Base-by-base conservation (phyloP, 2,797 vertebrate genomes). In the Setipinna tenuifilis region DNA sequence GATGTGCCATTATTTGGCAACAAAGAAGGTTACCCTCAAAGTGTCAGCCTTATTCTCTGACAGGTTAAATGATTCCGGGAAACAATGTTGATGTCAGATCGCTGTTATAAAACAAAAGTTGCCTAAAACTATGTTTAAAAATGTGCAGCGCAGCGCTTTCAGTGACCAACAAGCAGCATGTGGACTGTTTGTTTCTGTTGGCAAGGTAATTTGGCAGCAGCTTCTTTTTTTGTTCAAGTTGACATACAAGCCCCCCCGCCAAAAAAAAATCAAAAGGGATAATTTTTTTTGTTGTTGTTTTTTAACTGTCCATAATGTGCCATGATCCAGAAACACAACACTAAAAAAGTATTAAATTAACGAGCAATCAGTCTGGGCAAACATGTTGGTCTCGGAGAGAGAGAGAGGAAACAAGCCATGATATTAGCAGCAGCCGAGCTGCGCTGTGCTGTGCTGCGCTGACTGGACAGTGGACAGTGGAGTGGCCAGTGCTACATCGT, bases 51-150 rank as follows among this genome's bases (percentile, higher is more conserved):
- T 92, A 91, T 89, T 89, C 90, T 87, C 91, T 95, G 93, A 94
- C 95, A 94, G 89, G 89, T 86, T 91, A 87, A 91, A 94, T 95
- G 93, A 93, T 88, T 91, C 89, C 92, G 93, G 84, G 71, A 90
- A 48, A 83, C 82, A 23, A 84, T 57, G 87, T 28, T 31, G 68
- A 92, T 91, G 94, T 91, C 92, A 92, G 80, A 83, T 88, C 85
- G 91, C 83, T 86, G 58, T 82, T 84, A 91, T 92, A 91, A 78
- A 10, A n/a, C n/a, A n/a, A 75, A 78, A 87, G 59, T 91, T 86
- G 86, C 82, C 85, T 0, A 81, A n/a, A n/a, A 6, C 91, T 90
- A 78, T 21, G 14, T 81, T 85, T 68, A 71, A 85, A 16, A 89
- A 90, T 91, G 68, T 81, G 84, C 89, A 87, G 88, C 48, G 58